Evolutionary conservation across 2,888 invertebrate species (phyloP).

Genomic region (Dryococelus australis): DNA sequence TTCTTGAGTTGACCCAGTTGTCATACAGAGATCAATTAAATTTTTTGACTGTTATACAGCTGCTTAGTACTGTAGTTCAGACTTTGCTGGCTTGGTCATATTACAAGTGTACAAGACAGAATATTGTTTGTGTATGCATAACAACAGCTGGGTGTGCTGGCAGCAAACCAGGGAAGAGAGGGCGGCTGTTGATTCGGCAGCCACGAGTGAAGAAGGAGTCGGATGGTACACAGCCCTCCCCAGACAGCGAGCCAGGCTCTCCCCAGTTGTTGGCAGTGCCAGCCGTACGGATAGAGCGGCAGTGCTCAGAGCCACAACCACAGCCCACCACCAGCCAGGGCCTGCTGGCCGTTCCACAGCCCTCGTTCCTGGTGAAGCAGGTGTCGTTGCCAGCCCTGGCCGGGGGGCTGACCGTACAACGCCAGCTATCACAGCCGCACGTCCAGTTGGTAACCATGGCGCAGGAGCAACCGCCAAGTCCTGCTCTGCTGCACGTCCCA

Average conservation of each 20-base stretch:
- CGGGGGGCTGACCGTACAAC: slow-evolving; percentile 56
- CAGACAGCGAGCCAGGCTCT: slow-evolving; percentile 56
- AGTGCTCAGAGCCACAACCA: slow-evolving; percentile 52
- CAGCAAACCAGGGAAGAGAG: slow-evolving; percentile 59
- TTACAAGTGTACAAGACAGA: background rate
- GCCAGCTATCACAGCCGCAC: slow-evolving; percentile 63
- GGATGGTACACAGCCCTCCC: slow-evolving; percentile 61
- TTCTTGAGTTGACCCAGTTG: too few species aligned
- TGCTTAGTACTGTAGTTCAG: too few species aligned
- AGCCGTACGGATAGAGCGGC: slow-evolving; percentile 64
- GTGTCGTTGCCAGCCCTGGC: slow-evolving; percentile 67
- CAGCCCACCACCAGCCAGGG: slow-evolving; percentile 51
- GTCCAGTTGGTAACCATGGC: slow-evolving; percentile 51
- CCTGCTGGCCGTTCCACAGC: slow-evolving; percentile 66
- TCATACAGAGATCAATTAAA: too few species aligned
- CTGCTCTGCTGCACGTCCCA: slow-evolving; percentile 40
- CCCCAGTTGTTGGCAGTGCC: slow-evolving; percentile 60
- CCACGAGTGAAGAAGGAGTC: slow-evolving; percentile 71
- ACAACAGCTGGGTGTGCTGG: background rate
- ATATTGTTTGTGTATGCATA: background rate
- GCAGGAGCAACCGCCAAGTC: slow-evolving; percentile 71
- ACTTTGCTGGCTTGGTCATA: too few species aligned
- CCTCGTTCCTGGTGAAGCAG: slow-evolving; percentile 68
- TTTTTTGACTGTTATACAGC: too few species aligned
- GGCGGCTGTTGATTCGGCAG: slow-evolving; percentile 71